Percentiles rank a stretch among this genome's conserved stretches.
Conservation (phyloP, 2,797 vertebrate species). For the Anabas testudineus region DNA sequence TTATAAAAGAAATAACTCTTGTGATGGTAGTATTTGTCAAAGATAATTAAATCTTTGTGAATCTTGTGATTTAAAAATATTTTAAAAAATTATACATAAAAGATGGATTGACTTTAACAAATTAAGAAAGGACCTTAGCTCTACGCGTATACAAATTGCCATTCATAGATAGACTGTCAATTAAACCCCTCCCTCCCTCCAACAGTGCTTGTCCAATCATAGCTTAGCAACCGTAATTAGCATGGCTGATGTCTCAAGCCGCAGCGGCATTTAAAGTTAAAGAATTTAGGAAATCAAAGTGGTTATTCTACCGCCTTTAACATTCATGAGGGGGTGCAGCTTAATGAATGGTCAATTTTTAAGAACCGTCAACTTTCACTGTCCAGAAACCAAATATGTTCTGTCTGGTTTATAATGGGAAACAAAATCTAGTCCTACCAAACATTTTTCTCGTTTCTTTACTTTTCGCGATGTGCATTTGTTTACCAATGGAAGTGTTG, state of each 20-base stretch:
- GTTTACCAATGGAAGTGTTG: constrained; percentile 83
- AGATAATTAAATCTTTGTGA: constrained; percentile 26
- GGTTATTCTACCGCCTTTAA: neutral
- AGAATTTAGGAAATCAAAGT: too few species aligned
- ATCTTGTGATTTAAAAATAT: constrained; percentile 24
- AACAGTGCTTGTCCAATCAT: neutral
- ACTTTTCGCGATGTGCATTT: constrained; percentile 65
- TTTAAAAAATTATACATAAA: constrained; percentile 9
- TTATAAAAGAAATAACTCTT: constrained; percentile 18
- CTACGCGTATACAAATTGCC: constrained; percentile 6
- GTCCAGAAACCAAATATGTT: constrained; percentile 58
- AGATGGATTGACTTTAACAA: constrained; percentile 8
- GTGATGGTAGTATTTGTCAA: constrained; percentile 36
- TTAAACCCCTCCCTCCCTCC: neutral
- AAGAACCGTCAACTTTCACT: constrained; percentile 14
- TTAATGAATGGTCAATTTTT: neutral
- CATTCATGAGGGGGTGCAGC: neutral
- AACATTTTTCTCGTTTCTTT: constrained; percentile 60
- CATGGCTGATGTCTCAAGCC: neutral
- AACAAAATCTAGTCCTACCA: constrained; percentile 51
- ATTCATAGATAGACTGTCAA: constrained; percentile 3
- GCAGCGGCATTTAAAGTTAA: neutral
- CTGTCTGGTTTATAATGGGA: constrained; percentile 29
- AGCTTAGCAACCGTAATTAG: neutral
- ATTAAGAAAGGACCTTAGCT: neutral